A percentile compares a stretch with the other conserved stretches of the same genome.
These are phyloP conservation scores for Micromussa lordhowensis DNA, from an alignment of 92 coral and sea anemone genomes.

Conservation along the genomic window DNA sequence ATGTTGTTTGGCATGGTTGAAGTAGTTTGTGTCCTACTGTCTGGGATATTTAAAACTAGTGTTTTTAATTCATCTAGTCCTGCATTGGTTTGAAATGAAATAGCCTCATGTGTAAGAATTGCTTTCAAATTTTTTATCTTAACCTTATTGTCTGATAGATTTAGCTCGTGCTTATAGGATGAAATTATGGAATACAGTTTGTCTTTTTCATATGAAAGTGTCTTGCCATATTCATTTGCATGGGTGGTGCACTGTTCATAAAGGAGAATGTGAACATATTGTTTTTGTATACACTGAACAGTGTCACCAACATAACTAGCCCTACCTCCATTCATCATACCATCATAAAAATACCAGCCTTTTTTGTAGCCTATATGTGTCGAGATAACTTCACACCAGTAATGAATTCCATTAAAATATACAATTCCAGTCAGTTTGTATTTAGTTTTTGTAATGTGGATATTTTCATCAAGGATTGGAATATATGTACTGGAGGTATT, in stretches of 20 bases:
- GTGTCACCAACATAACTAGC: slow-evolving; percentile 24
- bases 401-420: too few species aligned
- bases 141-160: slow-evolving; percentile 27
- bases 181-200: slow-evolving; percentile 18
- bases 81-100: slow-evolving; percentile 28
- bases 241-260: too few species aligned
- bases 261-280: too few species aligned
- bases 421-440: too few species aligned
- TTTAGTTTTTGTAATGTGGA: slow-evolving; percentile 1
- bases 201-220: slow-evolving; percentile 11
- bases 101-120: slow-evolving; percentile 17
- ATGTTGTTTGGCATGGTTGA: neutral
- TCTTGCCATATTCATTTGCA: too few species aligned
- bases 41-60: slow-evolving; percentile 27
- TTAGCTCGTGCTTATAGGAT: neutral
- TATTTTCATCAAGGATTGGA: neutral
- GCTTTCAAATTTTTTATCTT: slow-evolving; percentile 41
- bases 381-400: too few species aligned
- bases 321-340: too few species aligned
- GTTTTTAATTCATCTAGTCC: slow-evolving; percentile 11
- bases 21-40: neutral
- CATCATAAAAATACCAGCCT: too few species aligned
- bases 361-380: too few species aligned
- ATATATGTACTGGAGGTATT: neutral
- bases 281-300: slow-evolving; percentile 17